Percentiles rank a stretch among this genome's conserved stretches.
These are phyloP conservation scores for Tachuris rubrigastra DNA, from an alignment of 2,113 vertebrate species.

Conservation along the genomic window DNA sequence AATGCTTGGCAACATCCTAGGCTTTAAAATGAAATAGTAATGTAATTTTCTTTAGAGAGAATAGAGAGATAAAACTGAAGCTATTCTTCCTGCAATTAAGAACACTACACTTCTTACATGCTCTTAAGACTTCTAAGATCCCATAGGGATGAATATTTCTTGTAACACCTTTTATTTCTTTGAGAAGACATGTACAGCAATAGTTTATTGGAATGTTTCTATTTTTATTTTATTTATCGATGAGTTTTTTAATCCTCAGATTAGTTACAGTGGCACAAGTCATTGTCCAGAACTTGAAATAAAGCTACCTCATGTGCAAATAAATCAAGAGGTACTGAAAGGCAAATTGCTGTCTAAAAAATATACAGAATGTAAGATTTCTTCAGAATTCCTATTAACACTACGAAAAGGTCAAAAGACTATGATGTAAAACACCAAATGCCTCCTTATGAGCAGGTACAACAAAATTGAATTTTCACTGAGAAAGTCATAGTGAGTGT, in stretches of 20 bases:
- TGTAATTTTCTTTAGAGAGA: neutral
- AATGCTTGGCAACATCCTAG: neutral
- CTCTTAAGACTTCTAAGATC: neutral
- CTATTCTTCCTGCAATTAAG: neutral
- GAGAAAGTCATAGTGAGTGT: neutral
- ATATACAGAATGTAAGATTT: neutral
- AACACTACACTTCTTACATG: neutral
- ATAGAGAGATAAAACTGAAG: neutral
- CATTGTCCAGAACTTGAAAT: neutral
- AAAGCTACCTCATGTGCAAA: neutral
- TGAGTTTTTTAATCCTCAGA: neutral
- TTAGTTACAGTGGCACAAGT: neutral
- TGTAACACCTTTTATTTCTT: neutral
- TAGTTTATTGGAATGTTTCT: neutral
- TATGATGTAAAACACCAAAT: neutral
- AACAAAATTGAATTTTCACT: neutral
- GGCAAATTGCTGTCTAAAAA: neutral
- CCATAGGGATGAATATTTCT: neutral
- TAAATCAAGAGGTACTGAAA: neutral
- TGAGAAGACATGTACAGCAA: neutral
- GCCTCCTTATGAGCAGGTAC: neutral
- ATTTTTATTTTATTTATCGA: neutral
- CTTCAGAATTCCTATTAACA: neutral
- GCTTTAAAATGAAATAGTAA: slow-evolving; percentile 10
- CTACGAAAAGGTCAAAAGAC: neutral